phyloP scores from a whole-genome alignment of 2,888 invertebrate species.

The Mimas tiliae region DNA sequence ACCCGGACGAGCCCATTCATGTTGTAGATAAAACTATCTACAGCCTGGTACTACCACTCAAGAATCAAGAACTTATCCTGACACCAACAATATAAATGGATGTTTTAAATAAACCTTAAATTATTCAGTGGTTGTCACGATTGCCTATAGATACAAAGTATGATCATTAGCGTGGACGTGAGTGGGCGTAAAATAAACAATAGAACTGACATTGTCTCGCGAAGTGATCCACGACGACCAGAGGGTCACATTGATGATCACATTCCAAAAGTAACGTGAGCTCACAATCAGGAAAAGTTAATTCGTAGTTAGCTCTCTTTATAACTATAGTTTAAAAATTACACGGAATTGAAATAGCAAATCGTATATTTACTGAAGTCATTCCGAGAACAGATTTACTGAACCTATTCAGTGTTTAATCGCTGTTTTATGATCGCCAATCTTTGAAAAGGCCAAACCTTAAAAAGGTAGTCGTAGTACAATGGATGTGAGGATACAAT shows the following conservation, averaged over 20 bases:
- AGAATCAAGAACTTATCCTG: not conserved
- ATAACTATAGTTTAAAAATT: constrained; percentile 30
- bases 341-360: constrained; percentile 32
- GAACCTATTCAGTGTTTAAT: constrained; percentile 67
- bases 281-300: constrained; percentile 14
- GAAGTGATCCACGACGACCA: constrained; percentile 31
- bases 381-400: constrained; percentile 65
- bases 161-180: constrained; percentile 32
- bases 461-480: constrained; percentile 69
- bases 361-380: constrained; percentile 36
- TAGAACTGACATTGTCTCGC: constrained; percentile 19
- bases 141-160: constrained; percentile 7
- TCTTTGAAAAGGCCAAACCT: constrained; percentile 67
- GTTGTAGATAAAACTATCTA: too few species aligned
- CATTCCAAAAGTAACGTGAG: constrained; percentile 23
- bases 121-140: constrained; percentile 27
- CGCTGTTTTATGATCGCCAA: constrained; percentile 69
- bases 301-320: not conserved
- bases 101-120: not conserved
- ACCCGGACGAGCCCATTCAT: too few species aligned
- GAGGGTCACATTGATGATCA: constrained; percentile 29
- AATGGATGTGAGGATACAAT: constrained; percentile 74
- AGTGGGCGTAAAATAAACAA: constrained; percentile 35
- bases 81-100: too few species aligned
- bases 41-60: too few species aligned